A percentile compares a stretch with the other conserved stretches of the same genome.
Conservation (phyloP, 2,888 invertebrate species). For the Agrenia bidenticulata region DNA sequence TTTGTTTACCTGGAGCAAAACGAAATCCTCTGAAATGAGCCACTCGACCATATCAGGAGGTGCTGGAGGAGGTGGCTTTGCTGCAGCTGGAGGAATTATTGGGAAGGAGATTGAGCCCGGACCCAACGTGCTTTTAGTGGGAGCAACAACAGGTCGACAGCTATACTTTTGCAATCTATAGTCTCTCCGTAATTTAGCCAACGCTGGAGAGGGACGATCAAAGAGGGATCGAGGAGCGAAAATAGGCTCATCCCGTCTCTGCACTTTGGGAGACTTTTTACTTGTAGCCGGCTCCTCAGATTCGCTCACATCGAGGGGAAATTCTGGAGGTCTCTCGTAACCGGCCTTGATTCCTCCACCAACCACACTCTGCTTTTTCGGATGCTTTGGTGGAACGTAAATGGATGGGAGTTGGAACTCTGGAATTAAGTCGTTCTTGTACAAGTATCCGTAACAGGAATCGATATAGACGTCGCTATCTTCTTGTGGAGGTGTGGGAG, state of each 20-base stretch:
- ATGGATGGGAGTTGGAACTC: constrained; percentile 78
- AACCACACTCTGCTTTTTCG: constrained; percentile 31
- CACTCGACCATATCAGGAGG: constrained; percentile 79
- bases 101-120: constrained; percentile 52
- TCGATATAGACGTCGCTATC: constrained; percentile 91
- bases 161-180: constrained; percentile 71
- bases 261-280: constrained; percentile 56
- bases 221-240: constrained; percentile 79
- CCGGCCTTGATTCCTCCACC: not conserved
- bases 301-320: constrained; percentile 11
- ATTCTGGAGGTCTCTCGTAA: constrained; percentile 6
- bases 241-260: constrained; percentile 71
- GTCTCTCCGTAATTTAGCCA: constrained; percentile 75
- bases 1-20: constrained; percentile 71
- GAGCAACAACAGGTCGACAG: constrained; percentile 34
- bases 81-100: constrained; percentile 36
- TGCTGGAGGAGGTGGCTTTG: constrained; percentile 58
- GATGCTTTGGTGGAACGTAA: constrained; percentile 58
- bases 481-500: constrained; percentile 92
- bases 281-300: constrained; percentile 16
- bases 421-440: constrained; percentile 71
- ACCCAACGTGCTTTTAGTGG: constrained; percentile 39
- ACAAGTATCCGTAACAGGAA: constrained; percentile 77
- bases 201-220: constrained; percentile 73
- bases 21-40: constrained; percentile 88